These are phyloP conservation scores for Drosophila dives DNA, from an alignment of 2,888 invertebrate genomes.

Conservation along the genomic window DNA sequence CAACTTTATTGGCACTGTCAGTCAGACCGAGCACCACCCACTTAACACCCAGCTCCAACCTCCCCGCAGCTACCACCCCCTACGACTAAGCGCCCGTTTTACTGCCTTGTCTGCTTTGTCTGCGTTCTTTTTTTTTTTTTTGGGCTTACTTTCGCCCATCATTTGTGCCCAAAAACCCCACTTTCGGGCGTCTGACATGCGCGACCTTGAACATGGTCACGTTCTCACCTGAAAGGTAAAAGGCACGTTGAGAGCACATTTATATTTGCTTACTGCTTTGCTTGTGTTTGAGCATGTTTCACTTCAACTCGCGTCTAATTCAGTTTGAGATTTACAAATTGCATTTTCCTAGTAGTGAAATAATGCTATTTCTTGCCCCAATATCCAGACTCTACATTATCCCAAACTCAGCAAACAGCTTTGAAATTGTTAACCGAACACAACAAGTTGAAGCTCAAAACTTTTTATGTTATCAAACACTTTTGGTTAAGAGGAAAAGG, in stretches of 20 bases:
- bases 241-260: slow-evolving; percentile 58
- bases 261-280: slow-evolving; percentile 3
- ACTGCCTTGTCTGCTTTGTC: slow-evolving; percentile 43
- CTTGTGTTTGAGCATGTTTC: slow-evolving; percentile 10
- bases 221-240: slow-evolving; percentile 74
- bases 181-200: slow-evolving; percentile 57
- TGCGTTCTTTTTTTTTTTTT: slow-evolving; percentile 72
- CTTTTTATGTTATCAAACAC: background rate
- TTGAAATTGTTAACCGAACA: background rate
- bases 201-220: slow-evolving; percentile 76
- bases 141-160: slow-evolving; percentile 56
- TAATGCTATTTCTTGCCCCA: background rate
- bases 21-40: slow-evolving; percentile 36
- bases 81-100: background rate
- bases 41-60: background rate
- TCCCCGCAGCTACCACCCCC: background rate
- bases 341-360: slow-evolving; percentile 28
- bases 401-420: slow-evolving; percentile 17
- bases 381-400: background rate
- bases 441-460: background rate
- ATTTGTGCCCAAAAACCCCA: background rate
- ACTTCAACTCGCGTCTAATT: slow-evolving; percentile 45
- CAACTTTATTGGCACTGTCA: slow-evolving; percentile 78
- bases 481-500: background rate
- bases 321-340: slow-evolving; percentile 32